A percentile compares a stretch with the other conserved stretches of the same genome.
phyloP scores from a whole-genome alignment of 2,113 vertebrate genomes.

The Hydropotes inermis region DNA sequence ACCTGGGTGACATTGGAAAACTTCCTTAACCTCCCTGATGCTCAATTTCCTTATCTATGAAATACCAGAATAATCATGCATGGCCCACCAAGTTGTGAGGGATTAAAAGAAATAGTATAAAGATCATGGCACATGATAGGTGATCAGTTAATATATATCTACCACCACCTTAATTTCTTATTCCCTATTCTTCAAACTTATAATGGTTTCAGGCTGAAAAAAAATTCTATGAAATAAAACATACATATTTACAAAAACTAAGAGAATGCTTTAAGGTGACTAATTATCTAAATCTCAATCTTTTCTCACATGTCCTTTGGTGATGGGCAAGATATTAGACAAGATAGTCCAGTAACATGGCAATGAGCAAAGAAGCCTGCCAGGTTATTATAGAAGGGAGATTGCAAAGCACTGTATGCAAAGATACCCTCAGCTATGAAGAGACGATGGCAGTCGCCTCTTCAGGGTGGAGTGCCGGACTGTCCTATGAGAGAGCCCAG shows the following conservation, averaged over 20 bases:
- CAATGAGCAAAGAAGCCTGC: slow-evolving; percentile 1
- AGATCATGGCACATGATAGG: not conserved
- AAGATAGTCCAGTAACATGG: not conserved
- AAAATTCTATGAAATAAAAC: not conserved
- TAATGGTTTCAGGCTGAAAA: not conserved
- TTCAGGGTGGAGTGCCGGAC: accelerated
- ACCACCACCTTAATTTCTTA: not conserved
- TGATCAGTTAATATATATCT: not conserved
- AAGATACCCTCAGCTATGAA: not conserved
- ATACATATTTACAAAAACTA: not conserved
- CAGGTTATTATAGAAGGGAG: accelerated
- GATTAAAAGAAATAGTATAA: not conserved
- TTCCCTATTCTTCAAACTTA: not conserved
- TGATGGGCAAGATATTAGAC: not conserved
- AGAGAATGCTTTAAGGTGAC: not conserved
- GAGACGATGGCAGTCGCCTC: not conserved
- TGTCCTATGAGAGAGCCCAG: not conserved
- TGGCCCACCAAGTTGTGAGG: not conserved
- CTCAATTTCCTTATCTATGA: not conserved
- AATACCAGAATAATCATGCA: not conserved
- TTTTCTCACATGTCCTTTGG: not conserved
- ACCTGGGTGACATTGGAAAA: not conserved
- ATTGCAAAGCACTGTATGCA: not conserved
- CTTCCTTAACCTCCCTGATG: not conserved
- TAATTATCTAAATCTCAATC: not conserved